Conservation (phyloP, 2,888 invertebrate genomes). For the Epiperipatus broadwayi region DNA sequence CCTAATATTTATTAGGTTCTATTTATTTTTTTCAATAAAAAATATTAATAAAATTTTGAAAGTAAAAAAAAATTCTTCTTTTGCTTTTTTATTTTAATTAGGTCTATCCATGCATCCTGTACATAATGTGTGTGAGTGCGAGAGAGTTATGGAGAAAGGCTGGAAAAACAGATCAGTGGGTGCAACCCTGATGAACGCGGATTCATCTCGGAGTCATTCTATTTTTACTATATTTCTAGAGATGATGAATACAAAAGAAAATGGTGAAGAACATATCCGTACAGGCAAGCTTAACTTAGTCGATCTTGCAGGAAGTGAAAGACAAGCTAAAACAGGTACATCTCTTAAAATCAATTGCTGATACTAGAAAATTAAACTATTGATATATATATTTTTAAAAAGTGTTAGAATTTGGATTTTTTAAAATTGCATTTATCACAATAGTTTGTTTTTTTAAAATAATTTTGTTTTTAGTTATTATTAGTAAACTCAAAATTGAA, state of each 20-base stretch:
- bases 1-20: no score
- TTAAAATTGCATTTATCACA: no score
- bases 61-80: no score
- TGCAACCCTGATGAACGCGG: slow-evolving; percentile 71
- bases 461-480: no score
- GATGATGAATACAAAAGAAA: slow-evolving; percentile 41
- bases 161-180: slow-evolving; percentile 61
- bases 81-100: slow-evolving; percentile 21
- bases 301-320: slow-evolving; percentile 69
- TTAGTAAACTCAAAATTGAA: no score
- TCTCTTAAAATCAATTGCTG: not conserved
- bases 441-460: no score
- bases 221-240: slow-evolving; percentile 69
- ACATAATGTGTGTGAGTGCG: slow-evolving; percentile 55
- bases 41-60: no score
- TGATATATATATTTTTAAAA: no score
- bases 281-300: slow-evolving; percentile 63
- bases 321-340: slow-evolving; percentile 53
- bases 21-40: no score
- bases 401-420: no score
- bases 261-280: slow-evolving; percentile 37
- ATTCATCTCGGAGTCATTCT: slow-evolving; percentile 64
- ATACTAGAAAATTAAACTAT: no score
- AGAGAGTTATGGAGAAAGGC: slow-evolving; percentile 49
- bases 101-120: slow-evolving; percentile 53